These are phyloP conservation scores for Ornithoptera alexandrae DNA, from an alignment of 2,888 invertebrate species.

Conservation along the genomic window DNA sequence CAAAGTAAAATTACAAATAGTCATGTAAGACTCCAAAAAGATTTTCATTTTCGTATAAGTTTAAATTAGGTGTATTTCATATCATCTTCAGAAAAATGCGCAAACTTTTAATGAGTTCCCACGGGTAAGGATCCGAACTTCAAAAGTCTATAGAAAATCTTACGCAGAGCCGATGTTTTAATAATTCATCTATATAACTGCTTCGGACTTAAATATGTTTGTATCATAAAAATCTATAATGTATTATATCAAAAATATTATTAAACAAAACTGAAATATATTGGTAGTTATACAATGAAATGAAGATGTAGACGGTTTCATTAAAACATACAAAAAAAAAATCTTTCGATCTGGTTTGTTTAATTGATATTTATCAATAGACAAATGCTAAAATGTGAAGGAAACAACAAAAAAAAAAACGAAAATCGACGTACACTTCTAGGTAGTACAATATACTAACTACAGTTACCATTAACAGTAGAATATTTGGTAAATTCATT, in stretches of 20 bases:
- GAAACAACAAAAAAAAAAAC: too few species aligned
- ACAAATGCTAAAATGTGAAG: too few species aligned
- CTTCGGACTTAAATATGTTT: not conserved
- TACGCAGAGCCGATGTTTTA: constrained; percentile 8
- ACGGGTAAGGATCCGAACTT: constrained; percentile 18
- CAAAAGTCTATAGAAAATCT: constrained; percentile 9
- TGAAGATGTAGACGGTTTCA: too few species aligned
- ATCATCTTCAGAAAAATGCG: constrained; percentile 17
- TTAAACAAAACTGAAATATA: too few species aligned
- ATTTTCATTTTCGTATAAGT: constrained; percentile 18
- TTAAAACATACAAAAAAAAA: too few species aligned
- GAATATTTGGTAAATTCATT: too few species aligned
- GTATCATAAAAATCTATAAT: not conserved
- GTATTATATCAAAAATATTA: not conserved
- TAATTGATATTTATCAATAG: too few species aligned
- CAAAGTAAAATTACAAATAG: not conserved
- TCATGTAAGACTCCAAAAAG: constrained; percentile 6
- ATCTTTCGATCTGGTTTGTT: too few species aligned
- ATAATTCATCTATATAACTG: constrained; percentile 8
- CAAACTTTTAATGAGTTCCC: constrained; percentile 28
- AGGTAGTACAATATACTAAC: too few species aligned
- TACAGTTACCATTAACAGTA: too few species aligned
- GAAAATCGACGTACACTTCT: too few species aligned
- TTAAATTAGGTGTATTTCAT: constrained; percentile 24
- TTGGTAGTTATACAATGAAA: too few species aligned